A percentile compares a stretch with the other conserved stretches of the same genome.
phyloP scores from a whole-genome alignment of 2,888 invertebrate genomes.

The Dasypolia templi region DNA sequence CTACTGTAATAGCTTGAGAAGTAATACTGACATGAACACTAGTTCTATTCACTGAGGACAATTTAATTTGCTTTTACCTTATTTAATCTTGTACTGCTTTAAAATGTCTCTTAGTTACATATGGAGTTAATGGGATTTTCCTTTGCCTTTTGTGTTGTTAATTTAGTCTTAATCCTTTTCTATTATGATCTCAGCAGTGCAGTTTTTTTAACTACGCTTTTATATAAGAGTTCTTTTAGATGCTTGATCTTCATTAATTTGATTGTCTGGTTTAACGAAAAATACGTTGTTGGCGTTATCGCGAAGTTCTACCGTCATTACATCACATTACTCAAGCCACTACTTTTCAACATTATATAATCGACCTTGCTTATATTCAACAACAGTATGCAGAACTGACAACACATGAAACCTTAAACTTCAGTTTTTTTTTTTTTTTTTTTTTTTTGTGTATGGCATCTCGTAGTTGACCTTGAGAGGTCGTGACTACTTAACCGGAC shows the following conservation, averaged over 20 bases:
- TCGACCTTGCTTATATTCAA: conserved; percentile 5
- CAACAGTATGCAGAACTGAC: conserved; percentile 40
- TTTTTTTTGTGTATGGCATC: too few relatives aligned
- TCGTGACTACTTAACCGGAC: too few relatives aligned
- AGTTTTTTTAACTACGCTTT: not conserved
- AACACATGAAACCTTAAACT: conserved; percentile 65
- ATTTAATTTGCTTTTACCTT: conserved; percentile 57
- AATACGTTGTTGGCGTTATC: too few relatives aligned
- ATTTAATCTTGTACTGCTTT: conserved; percentile 37
- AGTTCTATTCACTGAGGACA: conserved; percentile 53
- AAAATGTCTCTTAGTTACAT: conserved; percentile 28
- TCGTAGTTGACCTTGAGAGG: too few relatives aligned
- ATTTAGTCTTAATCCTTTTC: conserved; percentile 11
- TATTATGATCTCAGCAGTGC: not conserved
- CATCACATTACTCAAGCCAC: not conserved
- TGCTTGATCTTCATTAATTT: not conserved
- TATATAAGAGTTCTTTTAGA: not conserved
- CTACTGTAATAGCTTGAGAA: conserved; percentile 44
- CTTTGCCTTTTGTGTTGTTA: conserved; percentile 20
- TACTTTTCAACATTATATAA: conserved; percentile 26
- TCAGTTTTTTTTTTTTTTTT: too few relatives aligned
- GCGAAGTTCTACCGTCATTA: not conserved
- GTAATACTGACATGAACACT: conserved; percentile 46
- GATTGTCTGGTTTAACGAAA: not conserved
- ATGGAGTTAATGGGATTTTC: conserved; percentile 10